A percentile compares a stretch with the other conserved stretches of the same genome.
Evolutionary conservation across 2,113 vertebrate species (phyloP).

Genomic region (Heterotilapia buettikoferi): DNA sequence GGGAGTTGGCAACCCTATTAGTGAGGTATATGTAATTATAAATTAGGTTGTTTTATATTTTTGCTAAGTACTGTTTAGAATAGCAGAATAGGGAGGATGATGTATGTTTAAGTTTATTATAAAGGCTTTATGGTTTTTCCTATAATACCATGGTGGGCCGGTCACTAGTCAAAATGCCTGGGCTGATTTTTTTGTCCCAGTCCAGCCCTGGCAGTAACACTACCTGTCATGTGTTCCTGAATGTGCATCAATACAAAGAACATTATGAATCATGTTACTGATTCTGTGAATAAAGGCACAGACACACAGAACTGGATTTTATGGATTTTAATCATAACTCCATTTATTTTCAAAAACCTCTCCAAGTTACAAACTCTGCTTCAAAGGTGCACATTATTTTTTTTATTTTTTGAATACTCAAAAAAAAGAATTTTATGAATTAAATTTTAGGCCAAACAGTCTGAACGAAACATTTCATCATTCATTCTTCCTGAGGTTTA

Average conservation of each 20-base stretch:
- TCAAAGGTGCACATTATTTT: accelerated
- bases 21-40: accelerated
- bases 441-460: not conserved
- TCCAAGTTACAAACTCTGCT: not conserved
- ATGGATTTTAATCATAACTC: not conserved
- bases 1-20: accelerated
- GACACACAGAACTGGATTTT: not conserved
- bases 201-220: not conserved
- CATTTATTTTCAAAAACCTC: not conserved
- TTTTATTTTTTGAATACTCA: not conserved
- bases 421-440: not conserved
- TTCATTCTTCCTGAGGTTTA: not conserved
- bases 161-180: not conserved
- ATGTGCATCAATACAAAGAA: not conserved
- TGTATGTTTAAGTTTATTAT: not conserved
- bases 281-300: not conserved
- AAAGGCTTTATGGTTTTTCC: not conserved
- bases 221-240: not conserved
- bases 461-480: not conserved
- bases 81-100: not conserved
- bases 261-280: not conserved
- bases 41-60: not conserved
- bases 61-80: not conserved
- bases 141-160: not conserved
- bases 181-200: not conserved